Conservation (phyloP, 2,888 invertebrate genomes). For the Anoplius nigerrimus region DNA sequence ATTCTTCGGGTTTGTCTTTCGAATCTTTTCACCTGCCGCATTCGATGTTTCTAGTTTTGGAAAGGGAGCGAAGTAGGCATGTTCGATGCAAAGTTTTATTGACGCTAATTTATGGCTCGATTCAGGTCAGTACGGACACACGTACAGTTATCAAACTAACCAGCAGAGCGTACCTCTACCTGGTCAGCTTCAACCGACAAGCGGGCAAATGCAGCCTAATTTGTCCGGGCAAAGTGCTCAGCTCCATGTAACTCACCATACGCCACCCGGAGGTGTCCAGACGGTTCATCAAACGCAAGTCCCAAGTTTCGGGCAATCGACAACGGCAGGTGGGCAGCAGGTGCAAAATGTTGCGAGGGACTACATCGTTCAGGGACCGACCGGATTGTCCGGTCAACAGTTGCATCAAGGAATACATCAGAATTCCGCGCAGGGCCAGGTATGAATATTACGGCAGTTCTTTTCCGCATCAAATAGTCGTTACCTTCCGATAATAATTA, state of each 20-base stretch:
- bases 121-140: constrained; percentile 63
- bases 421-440: constrained; percentile 55
- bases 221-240: constrained; percentile 71
- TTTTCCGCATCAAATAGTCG: no score
- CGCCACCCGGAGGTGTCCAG: constrained; percentile 69
- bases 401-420: constrained; percentile 64
- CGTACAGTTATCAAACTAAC: constrained; percentile 64
- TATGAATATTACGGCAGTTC: constrained; percentile 28
- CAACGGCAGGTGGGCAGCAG: constrained; percentile 55
- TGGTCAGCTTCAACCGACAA: constrained; percentile 67
- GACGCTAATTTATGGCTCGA: not conserved
- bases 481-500: not conserved
- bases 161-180: constrained; percentile 66
- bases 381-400: constrained; percentile 57
- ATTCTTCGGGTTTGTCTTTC: no score
- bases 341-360: constrained; percentile 63
- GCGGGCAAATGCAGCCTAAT: constrained; percentile 64
- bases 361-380: constrained; percentile 62
- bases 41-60: no score
- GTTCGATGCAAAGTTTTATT: no score
- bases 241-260: constrained; percentile 70
- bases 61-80: no score
- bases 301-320: constrained; percentile 62
- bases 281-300: constrained; percentile 72
- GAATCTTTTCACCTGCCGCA: no score